Base-by-base conservation (phyloP, 2,888 invertebrate genomes). In the Hypolimnas misippus region DNA sequence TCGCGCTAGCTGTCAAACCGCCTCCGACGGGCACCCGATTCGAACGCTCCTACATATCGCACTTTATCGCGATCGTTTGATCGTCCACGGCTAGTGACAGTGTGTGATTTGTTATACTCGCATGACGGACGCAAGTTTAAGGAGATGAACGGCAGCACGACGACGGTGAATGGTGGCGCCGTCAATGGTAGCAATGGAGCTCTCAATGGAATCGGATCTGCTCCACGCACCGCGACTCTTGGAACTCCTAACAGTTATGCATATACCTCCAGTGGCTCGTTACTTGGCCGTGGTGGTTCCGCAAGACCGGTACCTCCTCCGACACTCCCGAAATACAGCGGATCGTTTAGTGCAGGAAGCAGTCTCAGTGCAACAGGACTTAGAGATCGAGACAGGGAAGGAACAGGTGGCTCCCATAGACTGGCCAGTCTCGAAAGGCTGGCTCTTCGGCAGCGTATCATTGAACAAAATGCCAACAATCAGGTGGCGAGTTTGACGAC, bases 391-490 rank as follows among this genome's bases (percentile, higher is more conserved):
- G 95, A 95, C 70, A 82, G 91, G 67, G 95, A 96, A 77, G 94
- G 94, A 73, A 90, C 94, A 68, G 95, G 95, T 73, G 95, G 96
- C 75, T 96, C 96, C 59, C 97, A 96, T 87, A 92, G 95, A 68
- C 93, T 97, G 73, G 96, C 96, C 59, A 96, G 96, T 82, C 93
- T 97, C 69, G 97, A 97, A 86, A 94, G 96, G 81, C 92, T 97
- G 78, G 97, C 97, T 51, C 93, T 96, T 73, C 93, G 96, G 65
- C 97, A 97, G 85, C 95, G 96, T 80, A 95, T 96, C 76, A 95
- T 96, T 79, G 96, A 96, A 79, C 94, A 95, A 70, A 91, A 74
- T 79, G 75, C 92, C 10, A 92, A 93, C 77, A 93, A 93, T 81
- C 92, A 93, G 83, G 90, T 92, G 79, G 70, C 83, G 33, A 73